Evolutionary conservation across 2,888 invertebrate genomes (phyloP), one percentile per base, ranked within the genome.

Genomic region (Rhaphigaster nebulosa): DNA sequence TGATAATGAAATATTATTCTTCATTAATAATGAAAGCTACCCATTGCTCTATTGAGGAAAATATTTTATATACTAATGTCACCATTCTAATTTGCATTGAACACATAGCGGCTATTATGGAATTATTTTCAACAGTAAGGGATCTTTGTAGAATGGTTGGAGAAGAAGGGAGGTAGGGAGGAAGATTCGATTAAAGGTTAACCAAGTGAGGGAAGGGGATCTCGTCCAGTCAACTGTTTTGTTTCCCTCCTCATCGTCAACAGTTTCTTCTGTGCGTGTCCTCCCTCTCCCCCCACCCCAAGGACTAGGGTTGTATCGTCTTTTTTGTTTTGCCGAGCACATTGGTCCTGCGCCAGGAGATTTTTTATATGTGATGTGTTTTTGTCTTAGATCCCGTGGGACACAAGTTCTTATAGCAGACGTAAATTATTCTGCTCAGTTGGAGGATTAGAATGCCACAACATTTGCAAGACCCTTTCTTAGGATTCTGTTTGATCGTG

Each of bases 141-240:
- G 65, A 15, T 65, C 29, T 65, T 65, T 29, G 65, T 65, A 65
- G 18, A 29, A 65, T 65, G 34, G 65, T 65, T 18, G 29, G 65
- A n/a, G n/a, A n/a, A 65, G 0, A 29, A 65, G n/a, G n/a, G n/a
- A 18, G n/a, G 54, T 4, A 29, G 65, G 29, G 65, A 34, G 65
- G 65, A 4, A 65, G 29, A 65, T 65, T 65, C 65, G 65, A 65
- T 65, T 29, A 65, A 65, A 65, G 65, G 65, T 65, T 65, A 65
- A 65, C 65, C 65, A 65, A 65, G 65, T 65, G 65, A 65, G 65
- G 65, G 65, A 45, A 65, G 29, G 65, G 65, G 65, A 29, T 29
- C 29, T 3, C 29, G 65, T 65, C 65, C 65, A 65, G 65, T 60
- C 65, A 65, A 65, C 65, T 65, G 65, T 65, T 65, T 65, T 65